phyloP scores from a whole-genome alignment of 2,888 invertebrate species.

The Nezara viridula region DNA sequence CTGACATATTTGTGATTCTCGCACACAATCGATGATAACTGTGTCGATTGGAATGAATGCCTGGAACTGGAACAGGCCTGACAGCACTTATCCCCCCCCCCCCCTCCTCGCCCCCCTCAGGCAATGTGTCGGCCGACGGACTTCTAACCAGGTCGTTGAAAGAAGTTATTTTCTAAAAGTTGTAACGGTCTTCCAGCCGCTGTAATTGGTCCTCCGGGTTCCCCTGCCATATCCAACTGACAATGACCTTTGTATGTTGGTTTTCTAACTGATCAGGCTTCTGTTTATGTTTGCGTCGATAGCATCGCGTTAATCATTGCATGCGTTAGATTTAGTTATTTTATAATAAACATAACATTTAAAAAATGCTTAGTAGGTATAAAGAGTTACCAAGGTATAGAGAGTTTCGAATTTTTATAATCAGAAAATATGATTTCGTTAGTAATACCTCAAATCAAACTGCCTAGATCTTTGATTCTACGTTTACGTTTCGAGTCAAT shows the following conservation, averaged over 20 bases:
- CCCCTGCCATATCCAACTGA: neutral
- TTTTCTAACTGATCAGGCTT: neutral
- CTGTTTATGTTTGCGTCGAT: neutral
- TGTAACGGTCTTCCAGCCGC: neutral
- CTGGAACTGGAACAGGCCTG: neutral
- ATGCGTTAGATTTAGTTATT: no score
- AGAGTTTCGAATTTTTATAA: no score
- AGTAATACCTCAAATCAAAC: no score
- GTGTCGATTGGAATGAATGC: neutral
- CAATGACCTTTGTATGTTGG: neutral
- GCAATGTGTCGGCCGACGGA: neutral
- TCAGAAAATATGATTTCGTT: no score
- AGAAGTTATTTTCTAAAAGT: slow-evolving; percentile 35
- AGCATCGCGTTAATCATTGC: no score
- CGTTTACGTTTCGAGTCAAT: no score
- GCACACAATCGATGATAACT: neutral
- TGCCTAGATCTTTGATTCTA: no score
- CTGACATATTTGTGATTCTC: neutral
- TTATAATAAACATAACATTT: no score
- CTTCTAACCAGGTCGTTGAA: slow-evolving; percentile 13
- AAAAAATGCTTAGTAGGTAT: no score
- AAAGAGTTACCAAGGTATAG: no score
- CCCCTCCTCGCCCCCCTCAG: neutral
- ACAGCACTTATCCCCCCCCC: neutral
- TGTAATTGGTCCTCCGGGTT: neutral